These are phyloP conservation scores for Aromia moschata DNA, from an alignment of 2,888 invertebrate species.

Conservation along the genomic window DNA sequence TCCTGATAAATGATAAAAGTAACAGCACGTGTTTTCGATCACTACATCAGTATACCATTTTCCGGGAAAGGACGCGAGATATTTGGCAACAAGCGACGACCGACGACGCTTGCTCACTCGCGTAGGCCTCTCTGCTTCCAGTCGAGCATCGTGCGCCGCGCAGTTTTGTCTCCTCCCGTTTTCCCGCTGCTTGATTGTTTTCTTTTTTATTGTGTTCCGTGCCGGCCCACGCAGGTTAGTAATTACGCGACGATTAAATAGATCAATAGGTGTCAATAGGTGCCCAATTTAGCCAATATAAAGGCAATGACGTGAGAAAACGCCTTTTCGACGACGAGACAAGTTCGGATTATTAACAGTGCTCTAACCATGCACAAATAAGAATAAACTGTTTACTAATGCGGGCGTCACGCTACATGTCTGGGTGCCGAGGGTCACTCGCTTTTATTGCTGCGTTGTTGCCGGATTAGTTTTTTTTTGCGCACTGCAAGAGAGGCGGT, in stretches of 20 bases:
- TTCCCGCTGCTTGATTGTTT: not conserved
- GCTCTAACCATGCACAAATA: too few relatives aligned
- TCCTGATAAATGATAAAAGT: too few relatives aligned
- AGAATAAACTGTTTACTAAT: too few relatives aligned
- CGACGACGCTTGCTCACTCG: not conserved
- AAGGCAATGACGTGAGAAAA: slow-evolving; percentile 14
- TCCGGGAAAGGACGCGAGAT: not conserved
- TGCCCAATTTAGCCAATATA: slow-evolving; percentile 7
- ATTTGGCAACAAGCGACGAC: not conserved
- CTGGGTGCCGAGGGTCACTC: not conserved
- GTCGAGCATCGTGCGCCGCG: slow-evolving; percentile 2
- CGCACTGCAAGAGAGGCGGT: too few relatives aligned
- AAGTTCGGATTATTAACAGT: too few relatives aligned
- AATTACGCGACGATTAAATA: slow-evolving; percentile 18
- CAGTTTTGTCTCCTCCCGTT: not conserved
- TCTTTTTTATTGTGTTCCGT: slow-evolving; percentile 7
- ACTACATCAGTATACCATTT: too few relatives aligned
- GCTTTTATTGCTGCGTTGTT: not conserved
- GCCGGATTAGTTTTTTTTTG: not conserved
- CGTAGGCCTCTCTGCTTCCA: not conserved
- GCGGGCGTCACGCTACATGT: too few relatives aligned
- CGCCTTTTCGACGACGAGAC: too few relatives aligned
- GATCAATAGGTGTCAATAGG: slow-evolving; percentile 30
- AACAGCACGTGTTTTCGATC: too few relatives aligned
- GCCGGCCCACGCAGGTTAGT: slow-evolving; percentile 29